A percentile compares a stretch with the other conserved stretches of the same genome.
Conservation (phyloP, 2,797 vertebrate species). For the Netta rufina region DNA sequence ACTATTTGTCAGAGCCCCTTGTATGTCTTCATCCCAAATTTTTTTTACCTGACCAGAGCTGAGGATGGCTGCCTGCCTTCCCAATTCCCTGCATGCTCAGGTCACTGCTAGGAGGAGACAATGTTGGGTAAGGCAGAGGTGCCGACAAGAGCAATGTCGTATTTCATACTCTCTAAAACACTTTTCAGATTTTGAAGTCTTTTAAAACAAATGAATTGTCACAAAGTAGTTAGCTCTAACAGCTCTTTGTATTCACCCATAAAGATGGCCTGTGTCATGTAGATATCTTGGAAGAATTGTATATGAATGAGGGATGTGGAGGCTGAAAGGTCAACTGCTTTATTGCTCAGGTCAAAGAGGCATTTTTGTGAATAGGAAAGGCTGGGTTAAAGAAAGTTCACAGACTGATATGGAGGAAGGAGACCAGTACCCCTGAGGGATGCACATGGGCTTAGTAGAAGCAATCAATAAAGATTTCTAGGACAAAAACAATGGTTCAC, state of each 20-base stretch:
- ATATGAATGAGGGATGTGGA: neutral
- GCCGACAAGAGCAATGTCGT: neutral
- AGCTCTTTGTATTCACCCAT: neutral
- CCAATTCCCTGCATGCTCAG: neutral
- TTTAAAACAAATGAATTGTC: neutral
- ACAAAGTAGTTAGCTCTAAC: neutral
- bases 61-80: neutral
- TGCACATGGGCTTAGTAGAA: neutral
- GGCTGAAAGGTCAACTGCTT: conserved; percentile 39
- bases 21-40: neutral
- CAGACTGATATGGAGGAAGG: neutral
- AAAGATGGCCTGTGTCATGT: conserved; percentile 1
- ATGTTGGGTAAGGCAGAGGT: neutral
- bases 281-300: neutral
- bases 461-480: neutral
- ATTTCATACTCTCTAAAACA: neutral
- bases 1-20: neutral
- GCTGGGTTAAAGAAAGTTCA: conserved; percentile 55
- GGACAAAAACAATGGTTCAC: neutral
- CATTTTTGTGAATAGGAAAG: neutral
- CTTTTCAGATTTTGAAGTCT: neutral
- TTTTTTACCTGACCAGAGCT: neutral
- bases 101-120: neutral
- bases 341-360: conserved; percentile 4
- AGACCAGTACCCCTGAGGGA: neutral